phyloP scores from a whole-genome alignment of 2,888 invertebrate genomes.

The Mythimna ferrago region DNA sequence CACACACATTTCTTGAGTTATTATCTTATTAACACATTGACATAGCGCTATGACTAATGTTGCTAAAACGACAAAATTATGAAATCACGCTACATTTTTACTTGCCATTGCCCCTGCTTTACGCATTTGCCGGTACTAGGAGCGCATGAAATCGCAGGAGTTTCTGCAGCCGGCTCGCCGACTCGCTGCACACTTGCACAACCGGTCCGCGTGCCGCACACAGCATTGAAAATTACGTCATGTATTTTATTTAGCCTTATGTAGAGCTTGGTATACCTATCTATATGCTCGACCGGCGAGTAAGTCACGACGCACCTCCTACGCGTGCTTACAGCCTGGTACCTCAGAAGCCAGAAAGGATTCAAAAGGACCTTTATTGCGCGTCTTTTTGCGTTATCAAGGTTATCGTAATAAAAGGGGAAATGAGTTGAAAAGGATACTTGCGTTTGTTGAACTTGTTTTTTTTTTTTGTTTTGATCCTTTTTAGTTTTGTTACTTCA shows the following conservation, averaged over 20 bases:
- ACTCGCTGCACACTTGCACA: conserved; percentile 80
- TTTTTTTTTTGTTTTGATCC: conserved; percentile 28
- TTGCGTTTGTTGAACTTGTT: conserved; percentile 38
- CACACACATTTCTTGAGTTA: conserved; percentile 20
- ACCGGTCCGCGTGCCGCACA: conserved; percentile 82
- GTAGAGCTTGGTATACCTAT: conserved; percentile 81
- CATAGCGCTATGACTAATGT: conserved; percentile 35
- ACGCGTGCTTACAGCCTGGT: conserved; percentile 80
- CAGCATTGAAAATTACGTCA: conserved; percentile 88
- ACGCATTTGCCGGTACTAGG: conserved; percentile 79
- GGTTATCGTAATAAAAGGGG: conserved; percentile 19
- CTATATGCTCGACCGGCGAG: conserved; percentile 76
- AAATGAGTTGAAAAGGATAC: conserved; percentile 33
- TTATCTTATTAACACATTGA: conserved; percentile 43
- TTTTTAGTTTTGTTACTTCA: conserved; percentile 13
- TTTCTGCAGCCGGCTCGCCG: conserved; percentile 77
- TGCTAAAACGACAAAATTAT: conserved; percentile 32
- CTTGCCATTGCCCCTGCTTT: conserved; percentile 59
- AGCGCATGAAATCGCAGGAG: conserved; percentile 76
- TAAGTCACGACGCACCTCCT: conserved; percentile 79
- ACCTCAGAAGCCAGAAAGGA: conserved; percentile 81
- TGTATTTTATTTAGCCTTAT: conserved; percentile 85
- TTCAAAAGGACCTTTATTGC: conserved; percentile 68
- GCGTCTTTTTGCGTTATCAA: conserved; percentile 41
- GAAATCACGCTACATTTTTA: conserved; percentile 41